Conservation (phyloP, 2,797 vertebrate genomes). For the Lagorchestes hirsutus region DNA sequence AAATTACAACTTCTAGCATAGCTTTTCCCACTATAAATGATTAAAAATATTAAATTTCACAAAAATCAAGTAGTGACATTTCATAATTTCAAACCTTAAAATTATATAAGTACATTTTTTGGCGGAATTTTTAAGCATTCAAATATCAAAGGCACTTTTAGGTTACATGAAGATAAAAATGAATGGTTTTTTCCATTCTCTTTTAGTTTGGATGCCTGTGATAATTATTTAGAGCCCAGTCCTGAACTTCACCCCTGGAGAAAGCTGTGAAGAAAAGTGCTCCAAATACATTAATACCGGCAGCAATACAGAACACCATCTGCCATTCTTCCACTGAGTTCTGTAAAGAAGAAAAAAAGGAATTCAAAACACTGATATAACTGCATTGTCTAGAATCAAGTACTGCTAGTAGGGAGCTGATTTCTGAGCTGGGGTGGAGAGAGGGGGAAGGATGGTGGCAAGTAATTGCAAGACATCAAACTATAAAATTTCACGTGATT, state of each 20-base stretch:
- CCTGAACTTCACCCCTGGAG: constrained; percentile 92
- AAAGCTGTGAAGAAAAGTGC: constrained; percentile 93
- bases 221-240: constrained; percentile 91
- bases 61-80: constrained; percentile 74
- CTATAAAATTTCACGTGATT: neutral
- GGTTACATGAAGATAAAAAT: constrained; percentile 77
- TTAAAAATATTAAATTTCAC: constrained; percentile 63
- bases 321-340: constrained; percentile 96
- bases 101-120: constrained; percentile 73
- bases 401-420: neutral
- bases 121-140: constrained; percentile 73
- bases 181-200: constrained; percentile 66
- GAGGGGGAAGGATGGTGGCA: neutral
- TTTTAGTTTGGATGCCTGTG: constrained; percentile 87
- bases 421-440: neutral
- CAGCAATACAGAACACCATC: constrained; percentile 96
- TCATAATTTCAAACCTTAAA: constrained; percentile 79
- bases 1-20: constrained; percentile 36
- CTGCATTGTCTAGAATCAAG: constrained; percentile 42
- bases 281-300: constrained; percentile 93
- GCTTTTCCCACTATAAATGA: constrained; percentile 32
- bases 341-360: constrained; percentile 84
- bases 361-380: constrained; percentile 48
- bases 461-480: neutral
- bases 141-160: constrained; percentile 84